Base-by-base conservation (phyloP, 2,113 vertebrate species). In the Aphelocoma coerulescens region DNA sequence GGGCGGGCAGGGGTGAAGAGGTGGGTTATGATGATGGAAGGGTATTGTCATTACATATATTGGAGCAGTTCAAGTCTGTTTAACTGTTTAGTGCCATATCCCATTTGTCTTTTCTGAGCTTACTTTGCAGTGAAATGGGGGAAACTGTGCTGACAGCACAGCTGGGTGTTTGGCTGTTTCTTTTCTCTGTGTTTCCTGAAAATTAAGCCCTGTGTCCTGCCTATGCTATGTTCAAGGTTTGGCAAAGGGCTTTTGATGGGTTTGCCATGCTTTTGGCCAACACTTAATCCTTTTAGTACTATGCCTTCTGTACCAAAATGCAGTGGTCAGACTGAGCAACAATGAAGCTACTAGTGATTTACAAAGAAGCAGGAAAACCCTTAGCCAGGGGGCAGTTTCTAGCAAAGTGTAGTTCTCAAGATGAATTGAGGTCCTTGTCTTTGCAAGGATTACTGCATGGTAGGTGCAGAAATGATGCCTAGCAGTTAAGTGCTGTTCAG, bases 31-130 rank as follows among this genome's bases (percentile, higher is more conserved):
- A 75, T 88, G 61, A 73, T 76, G 58, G 63, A 73, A 82, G 51
- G 59, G n/a, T 85, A 76, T 83, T 92, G 78, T 82, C 71, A 69
- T 93, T 90, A 83, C 48, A 44, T 81, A 89, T 92, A 92, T 63
- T 78, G 80, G 57, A 96, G 32, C 61, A 84, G 71, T 88, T 94
- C 26, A 52, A 57, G 18, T 81, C 72, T 91, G 32, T 82, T 89
- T 94, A 88, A 85, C 85, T 83, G 67, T 89, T 96, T 62, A 54
- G 49, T 83, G 63, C 39, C 51, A 28, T 54, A 54, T 75, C 37
- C 49, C 7, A 4, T 93, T 88, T 88, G 75, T 89, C 61, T 93
- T 77, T 88, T 85, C 39, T 88, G 63, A 88, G 33, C 27, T 85
- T 62, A 10, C 28, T 76, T 68, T 88, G 39, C 61, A 80, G 37